A percentile compares a stretch with the other conserved stretches of the same genome.
Evolutionary conservation across 2,113 vertebrate species (phyloP).

Genomic region (Albula glossodonta): DNA sequence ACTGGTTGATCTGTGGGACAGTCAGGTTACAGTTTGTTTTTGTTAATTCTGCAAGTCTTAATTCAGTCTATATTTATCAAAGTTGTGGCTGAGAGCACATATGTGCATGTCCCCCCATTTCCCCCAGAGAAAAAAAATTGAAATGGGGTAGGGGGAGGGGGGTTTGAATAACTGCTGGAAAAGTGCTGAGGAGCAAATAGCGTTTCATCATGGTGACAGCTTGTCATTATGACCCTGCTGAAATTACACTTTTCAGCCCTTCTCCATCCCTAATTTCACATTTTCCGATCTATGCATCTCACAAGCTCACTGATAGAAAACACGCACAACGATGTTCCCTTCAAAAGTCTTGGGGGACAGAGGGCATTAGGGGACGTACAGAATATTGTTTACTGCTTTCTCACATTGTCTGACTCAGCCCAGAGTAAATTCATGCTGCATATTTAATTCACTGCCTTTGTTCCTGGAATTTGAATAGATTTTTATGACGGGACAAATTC

Average conservation of each 20-base stretch:
- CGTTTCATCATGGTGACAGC: conserved; percentile 35
- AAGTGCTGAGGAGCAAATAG: conserved; percentile 35
- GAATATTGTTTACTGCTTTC: neutral
- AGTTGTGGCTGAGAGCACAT: conserved; percentile 24
- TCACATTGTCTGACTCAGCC: neutral
- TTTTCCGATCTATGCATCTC: neutral
- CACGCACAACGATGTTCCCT: neutral
- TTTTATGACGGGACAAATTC: conserved; percentile 1
- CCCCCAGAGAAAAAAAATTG: conserved; percentile 22
- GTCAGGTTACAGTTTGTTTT: neutral
- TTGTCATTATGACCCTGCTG: conserved; percentile 28
- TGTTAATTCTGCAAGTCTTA: conserved; percentile 38
- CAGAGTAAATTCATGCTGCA: neutral
- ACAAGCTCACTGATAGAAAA: neutral
- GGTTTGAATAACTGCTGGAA: conserved; percentile 28
- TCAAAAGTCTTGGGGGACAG: neutral
- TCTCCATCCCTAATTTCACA: neutral
- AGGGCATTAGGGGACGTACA: neutral
- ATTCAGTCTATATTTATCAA: conserved; percentile 27
- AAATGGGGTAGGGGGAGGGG: neutral
- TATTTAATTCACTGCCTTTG: neutral
- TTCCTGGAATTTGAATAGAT: neutral
- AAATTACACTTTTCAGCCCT: conserved; percentile 29
- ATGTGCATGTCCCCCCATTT: conserved; percentile 10
- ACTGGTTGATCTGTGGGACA: too few relatives aligned